A percentile compares a stretch with the other conserved stretches of the same genome.
These are phyloP conservation scores for Caenorhabditis parvicauda DNA, from an alignment of 2,888 invertebrate species.

Conservation along the genomic window DNA sequence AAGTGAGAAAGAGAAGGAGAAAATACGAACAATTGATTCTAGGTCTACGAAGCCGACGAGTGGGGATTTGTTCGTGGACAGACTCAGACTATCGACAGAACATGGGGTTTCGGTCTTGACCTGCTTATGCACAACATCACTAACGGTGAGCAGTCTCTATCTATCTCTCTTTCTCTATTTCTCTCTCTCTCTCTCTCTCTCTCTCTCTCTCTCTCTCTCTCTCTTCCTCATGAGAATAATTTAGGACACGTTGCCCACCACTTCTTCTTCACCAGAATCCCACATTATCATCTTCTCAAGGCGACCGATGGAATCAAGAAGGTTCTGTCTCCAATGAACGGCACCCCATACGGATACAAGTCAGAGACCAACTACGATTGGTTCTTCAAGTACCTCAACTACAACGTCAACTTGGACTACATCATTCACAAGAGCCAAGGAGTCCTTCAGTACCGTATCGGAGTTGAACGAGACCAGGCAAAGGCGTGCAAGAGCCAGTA, in stretches of 20 bases:
- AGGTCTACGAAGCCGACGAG: conserved; percentile 48
- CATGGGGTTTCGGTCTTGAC: conserved; percentile 46
- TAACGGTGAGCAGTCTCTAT: conserved; percentile 13
- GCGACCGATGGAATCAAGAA: conserved; percentile 51
- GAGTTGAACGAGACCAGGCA: conserved; percentile 24
- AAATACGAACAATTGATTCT: background rate
- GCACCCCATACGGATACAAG: conserved; percentile 53
- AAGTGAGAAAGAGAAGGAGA: background rate
- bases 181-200: conserved; percentile 1
- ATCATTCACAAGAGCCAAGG: conserved; percentile 56
- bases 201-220: background rate
- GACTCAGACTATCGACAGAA: conserved; percentile 45
- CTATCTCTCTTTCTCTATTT: background rate
- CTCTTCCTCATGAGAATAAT: background rate
- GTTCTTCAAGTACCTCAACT: conserved; percentile 51
- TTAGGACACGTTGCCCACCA: conserved; percentile 60
- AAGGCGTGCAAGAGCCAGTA: no score
- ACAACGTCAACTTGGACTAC: conserved; percentile 54
- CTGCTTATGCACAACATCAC: conserved; percentile 48
- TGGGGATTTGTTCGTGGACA: conserved; percentile 51
- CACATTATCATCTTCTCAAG: conserved; percentile 56
- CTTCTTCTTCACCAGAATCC: conserved; percentile 59
- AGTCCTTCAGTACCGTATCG: conserved; percentile 48
- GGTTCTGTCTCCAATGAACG: conserved; percentile 27
- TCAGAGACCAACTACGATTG: conserved; percentile 47